Evolutionary conservation across 1,140 invertebrate genomes (phyloP), one percentile per base, ranked within the genome.

Genomic region (Scaptomyza montana): DNA sequence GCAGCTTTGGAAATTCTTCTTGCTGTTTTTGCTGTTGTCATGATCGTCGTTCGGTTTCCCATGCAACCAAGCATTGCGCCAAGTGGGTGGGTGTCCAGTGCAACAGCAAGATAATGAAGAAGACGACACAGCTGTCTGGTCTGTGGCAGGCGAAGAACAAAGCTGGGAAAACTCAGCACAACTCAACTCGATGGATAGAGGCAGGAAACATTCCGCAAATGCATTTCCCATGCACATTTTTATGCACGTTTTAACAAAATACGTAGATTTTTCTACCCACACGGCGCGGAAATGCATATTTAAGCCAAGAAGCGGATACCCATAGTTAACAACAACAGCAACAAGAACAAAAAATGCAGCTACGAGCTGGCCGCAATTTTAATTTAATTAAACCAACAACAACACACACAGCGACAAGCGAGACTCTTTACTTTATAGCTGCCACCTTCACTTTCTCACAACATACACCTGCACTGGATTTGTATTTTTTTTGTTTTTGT

Each of bases 161-260:
- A 74, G 71, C 70, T 78, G 75, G 75, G 75, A 78, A 79, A 74
- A 64, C 41, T 41, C 39, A 12, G 8, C 9, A 1, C 39, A 12
- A 43, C 3, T 43, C 39, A 5, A 4, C 39, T 43, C 16, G 46
- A 45, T 55, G 28, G 33, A 33, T 19, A 39, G 30, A 33, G 57
- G 57, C 53, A 47, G 65, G 53, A 74, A 71, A 63, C 69, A 80
- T 80, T 78, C 78, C 78, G 62, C 72, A 75, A 67, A 78, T 63
- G 65, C 77, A 71, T 61, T 80, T 80, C 78, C 78, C 78, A 80
- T 78, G 78, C 77, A 74, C 63, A 63, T 69, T 74, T 74, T 53
- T 54, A 64, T 55, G 65, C 66, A 69, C 57, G 51, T 51, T 53
- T 36, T 43, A 43, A 43, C 39, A 43, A 43, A 43, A 43, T n/a